Conservation (phyloP, 2,888 invertebrate genomes). For the Panopea generosa region DNA sequence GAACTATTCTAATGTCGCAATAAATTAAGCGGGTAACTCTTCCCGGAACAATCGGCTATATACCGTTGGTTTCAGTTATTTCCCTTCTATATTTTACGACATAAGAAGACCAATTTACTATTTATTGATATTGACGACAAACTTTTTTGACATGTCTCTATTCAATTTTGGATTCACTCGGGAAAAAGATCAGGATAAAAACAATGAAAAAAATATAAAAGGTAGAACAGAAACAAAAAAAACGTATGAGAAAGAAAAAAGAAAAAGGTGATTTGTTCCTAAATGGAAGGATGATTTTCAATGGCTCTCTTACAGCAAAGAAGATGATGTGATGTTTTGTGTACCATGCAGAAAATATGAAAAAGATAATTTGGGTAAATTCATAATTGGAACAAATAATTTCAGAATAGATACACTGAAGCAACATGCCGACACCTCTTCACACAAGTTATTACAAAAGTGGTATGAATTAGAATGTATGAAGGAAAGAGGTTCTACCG, state of each 20-base stretch:
- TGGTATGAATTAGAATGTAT: neutral
- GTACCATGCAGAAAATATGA: neutral
- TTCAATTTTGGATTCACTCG: neutral
- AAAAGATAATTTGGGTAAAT: neutral
- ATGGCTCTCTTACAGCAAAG: neutral
- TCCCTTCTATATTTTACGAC: too few species aligned
- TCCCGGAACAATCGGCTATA: too few species aligned
- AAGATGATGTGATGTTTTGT: conserved; percentile 3
- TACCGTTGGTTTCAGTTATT: too few species aligned
- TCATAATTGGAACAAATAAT: conserved; percentile 3
- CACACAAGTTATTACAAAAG: neutral
- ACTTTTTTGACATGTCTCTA: neutral
- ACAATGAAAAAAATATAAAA: too few species aligned
- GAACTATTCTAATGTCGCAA: too few species aligned
- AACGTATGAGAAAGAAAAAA: conserved; percentile 7
- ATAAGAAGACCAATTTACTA: too few species aligned
- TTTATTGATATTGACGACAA: too few species aligned
- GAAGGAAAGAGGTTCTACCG: too few species aligned
- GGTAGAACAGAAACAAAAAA: neutral
- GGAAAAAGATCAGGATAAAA: neutral
- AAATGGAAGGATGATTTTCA: neutral
- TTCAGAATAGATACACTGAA: neutral
- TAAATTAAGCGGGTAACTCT: too few species aligned
- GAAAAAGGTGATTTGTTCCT: neutral
- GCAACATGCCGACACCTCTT: neutral